A percentile compares a stretch with the other conserved stretches of the same genome.
Evolutionary conservation across 2,888 invertebrate genomes (phyloP).

Genomic region (Amiota mariae): DNA sequence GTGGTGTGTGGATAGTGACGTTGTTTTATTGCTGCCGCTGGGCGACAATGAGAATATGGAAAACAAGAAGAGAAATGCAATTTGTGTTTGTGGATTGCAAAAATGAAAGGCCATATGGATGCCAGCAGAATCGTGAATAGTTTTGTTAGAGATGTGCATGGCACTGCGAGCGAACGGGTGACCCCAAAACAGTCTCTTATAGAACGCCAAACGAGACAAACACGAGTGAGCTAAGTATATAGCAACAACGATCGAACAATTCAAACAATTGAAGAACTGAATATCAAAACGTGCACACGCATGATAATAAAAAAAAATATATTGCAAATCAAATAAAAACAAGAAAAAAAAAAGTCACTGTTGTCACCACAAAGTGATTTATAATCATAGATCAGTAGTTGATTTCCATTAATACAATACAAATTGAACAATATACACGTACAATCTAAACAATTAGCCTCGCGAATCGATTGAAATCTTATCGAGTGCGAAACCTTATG

Average conservation of each 20-base stretch:
- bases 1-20: not conserved
- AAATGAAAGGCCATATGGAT: constrained; percentile 3
- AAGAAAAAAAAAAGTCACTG: not conserved
- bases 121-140: not conserved
- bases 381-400: not conserved
- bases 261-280: not conserved
- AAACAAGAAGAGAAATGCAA: not conserved
- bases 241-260: not conserved
- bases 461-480: not conserved
- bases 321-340: not conserved
- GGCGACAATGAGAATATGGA: not conserved
- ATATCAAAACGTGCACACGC: not conserved
- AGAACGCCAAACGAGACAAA: constrained; percentile 12
- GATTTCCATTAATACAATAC: too few relatives aligned
- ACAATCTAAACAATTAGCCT: not conserved
- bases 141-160: constrained; percentile 3
- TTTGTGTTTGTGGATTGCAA: not conserved
- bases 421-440: not conserved
- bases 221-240: not conserved
- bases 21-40: not conserved
- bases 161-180: not conserved
- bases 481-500: not conserved
- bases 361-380: not conserved
- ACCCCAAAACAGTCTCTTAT: not conserved
- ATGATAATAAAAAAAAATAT: not conserved